Base-by-base conservation (phyloP, 2,113 vertebrate genomes). In the Cheirogaleus medius region DNA sequence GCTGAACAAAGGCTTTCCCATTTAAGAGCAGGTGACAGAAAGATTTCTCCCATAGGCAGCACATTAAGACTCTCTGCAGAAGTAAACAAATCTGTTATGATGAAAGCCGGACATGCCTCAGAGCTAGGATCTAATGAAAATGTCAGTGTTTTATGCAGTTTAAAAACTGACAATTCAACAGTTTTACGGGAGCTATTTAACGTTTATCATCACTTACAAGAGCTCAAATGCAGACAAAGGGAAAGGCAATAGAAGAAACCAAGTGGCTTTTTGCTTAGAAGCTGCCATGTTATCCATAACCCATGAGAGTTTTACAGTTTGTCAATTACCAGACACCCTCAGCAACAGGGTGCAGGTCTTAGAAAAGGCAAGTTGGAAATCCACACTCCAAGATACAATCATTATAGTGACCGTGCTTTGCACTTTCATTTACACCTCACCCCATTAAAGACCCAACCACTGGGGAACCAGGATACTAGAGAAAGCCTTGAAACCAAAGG, bases 1-100 rank as follows among this genome's bases (percentile, higher is more conserved):
- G 98, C 95, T 96, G 87, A 98, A 98, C 91, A 99, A 98, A 99
- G 98, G 99, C 96, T 98, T 98, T 98, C 97, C 97, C 97, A 78
- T 98, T 98, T 98, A 99, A 96, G 95, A 98, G 98, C 98, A 99
- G 97, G 98, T 98, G 97, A 97, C 93, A 96, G 89, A 92, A 98
- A 98, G 94, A 86, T 94, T 97, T 98, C 97, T 98, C 98, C 97
- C 97, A 97, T 96, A 96, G 97, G 97, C 96, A 97, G 96, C 95
- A 81, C 96, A 98, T 98, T 98, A 97, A 97, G 97, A 93, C 91
- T 98, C 94, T 98, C 90, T 49, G 92, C 1, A 37, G 95, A 98
- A 98, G 96, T 98, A 98, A 98, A 98, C 96, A 98, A 98, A 93
- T 92, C 94, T 77, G 86, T 97, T 96, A 97, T 49, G 98, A 98